Percentiles rank a stretch among this genome's conserved stretches.
phyloP scores from a whole-genome alignment of 2,888 invertebrate genomes.

The Dastarcus helophoroides region DNA sequence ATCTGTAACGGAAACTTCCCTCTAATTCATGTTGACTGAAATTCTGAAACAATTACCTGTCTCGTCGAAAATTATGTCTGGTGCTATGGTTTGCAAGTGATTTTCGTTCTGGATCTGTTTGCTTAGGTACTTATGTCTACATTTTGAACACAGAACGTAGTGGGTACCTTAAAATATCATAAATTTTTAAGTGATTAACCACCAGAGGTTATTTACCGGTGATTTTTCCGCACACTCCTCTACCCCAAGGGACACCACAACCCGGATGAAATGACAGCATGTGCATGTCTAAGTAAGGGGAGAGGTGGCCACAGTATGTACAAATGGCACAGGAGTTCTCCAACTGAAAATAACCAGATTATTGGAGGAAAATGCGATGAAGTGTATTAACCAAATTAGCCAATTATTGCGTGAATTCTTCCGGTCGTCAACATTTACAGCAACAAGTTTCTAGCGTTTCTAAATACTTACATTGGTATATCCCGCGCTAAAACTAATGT shows the following conservation, averaged over 20 bases:
- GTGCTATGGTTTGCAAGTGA: slow-evolving; percentile 25
- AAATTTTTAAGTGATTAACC: slow-evolving; percentile 3
- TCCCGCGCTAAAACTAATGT: slow-evolving; percentile 6
- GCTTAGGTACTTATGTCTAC: slow-evolving; percentile 31
- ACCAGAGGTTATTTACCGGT: slow-evolving; percentile 20
- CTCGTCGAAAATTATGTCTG: slow-evolving; percentile 35
- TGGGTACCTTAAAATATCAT: slow-evolving; percentile 2
- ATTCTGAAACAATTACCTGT: slow-evolving; percentile 19
- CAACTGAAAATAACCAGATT: slow-evolving; percentile 12
- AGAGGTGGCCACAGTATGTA: slow-evolving; percentile 36
- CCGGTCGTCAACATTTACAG: background rate
- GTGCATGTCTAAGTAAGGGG: slow-evolving; percentile 36
- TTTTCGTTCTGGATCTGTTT: slow-evolving; percentile 16
- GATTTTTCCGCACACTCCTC: slow-evolving; percentile 41
- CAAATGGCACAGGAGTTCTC: slow-evolving; percentile 22
- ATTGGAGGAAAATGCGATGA: slow-evolving; percentile 1
- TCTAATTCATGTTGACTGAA: background rate
- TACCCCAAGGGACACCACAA: slow-evolving; percentile 40
- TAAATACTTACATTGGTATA: slow-evolving; percentile 9
- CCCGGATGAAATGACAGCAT: slow-evolving; percentile 44
- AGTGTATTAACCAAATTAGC: background rate
- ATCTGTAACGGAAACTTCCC: slow-evolving; percentile 20
- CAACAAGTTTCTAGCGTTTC: slow-evolving; percentile 2
- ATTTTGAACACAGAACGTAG: background rate
- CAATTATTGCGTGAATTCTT: background rate